Percentiles rank a stretch among this genome's conserved stretches.
Evolutionary conservation across 1,140 invertebrate species (phyloP).

Genomic region (Trypoxylus dichotomus): DNA sequence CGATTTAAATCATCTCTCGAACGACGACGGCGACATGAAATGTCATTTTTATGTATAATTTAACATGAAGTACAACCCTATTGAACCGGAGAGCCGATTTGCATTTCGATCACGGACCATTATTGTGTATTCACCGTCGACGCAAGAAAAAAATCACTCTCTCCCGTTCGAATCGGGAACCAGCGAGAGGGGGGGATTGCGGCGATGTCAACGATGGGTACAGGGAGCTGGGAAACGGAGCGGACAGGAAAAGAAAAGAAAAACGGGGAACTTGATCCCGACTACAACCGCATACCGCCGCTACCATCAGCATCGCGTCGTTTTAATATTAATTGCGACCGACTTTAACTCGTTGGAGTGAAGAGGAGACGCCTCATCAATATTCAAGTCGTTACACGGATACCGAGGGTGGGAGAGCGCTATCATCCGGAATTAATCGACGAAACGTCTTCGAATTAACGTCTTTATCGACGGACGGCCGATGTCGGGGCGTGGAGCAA

Average conservation of each 20-base stretch:
- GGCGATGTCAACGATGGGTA: not conserved
- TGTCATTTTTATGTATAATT: no score
- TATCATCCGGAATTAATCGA: conserved; percentile 19
- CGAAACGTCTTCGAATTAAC: conserved; percentile 21
- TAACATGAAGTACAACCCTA: no score
- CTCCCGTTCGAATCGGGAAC: not conserved
- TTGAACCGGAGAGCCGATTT: not conserved
- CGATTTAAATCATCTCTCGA: no score
- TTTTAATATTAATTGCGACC: conserved; percentile 18
- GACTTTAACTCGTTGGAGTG: not conserved
- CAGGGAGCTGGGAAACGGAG: not conserved
- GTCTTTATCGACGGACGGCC: not conserved
- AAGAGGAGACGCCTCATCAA: not conserved
- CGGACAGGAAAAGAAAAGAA: no score
- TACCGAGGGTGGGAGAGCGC: not conserved
- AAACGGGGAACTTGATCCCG: not conserved
- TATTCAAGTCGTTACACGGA: conserved; percentile 4
- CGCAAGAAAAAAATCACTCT: not conserved
- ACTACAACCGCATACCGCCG: no score
- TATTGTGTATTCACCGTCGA: not conserved
- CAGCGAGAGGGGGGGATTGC: no score
- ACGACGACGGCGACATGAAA: no score
- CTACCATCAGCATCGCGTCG: not conserved
- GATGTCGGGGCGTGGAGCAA: not conserved
- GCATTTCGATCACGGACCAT: not conserved